phyloP scores from a whole-genome alignment of 2,888 invertebrate genomes.

The Subacronicta megacephala region DNA sequence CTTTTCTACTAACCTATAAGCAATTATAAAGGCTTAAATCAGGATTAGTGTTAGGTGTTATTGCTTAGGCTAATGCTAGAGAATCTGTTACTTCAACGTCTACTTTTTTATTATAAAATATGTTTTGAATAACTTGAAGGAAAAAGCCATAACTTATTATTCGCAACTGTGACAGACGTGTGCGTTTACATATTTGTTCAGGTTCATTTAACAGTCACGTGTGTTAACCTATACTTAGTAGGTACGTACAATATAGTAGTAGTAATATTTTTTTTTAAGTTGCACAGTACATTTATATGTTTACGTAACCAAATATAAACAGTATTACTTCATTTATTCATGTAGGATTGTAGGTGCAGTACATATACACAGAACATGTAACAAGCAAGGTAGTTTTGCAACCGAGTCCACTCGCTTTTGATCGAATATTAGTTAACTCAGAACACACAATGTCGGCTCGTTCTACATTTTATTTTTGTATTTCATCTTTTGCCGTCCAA shows the following conservation, averaged over 20 bases:
- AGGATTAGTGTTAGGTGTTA: too few relatives aligned
- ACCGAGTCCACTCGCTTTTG: constrained; percentile 51
- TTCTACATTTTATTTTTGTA: constrained; percentile 52
- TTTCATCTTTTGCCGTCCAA: constrained; percentile 40
- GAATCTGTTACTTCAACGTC: too few relatives aligned
- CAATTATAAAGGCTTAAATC: too few relatives aligned
- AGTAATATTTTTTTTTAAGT: constrained; percentile 41
- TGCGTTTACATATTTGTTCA: constrained; percentile 41
- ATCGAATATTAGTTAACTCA: constrained; percentile 58
- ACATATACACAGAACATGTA: constrained; percentile 34
- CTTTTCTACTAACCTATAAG: constrained; percentile 9
- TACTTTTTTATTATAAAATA: too few relatives aligned
- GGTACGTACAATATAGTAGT: too few relatives aligned
- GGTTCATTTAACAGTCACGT: constrained; percentile 36
- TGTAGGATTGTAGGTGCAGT: constrained; percentile 17
- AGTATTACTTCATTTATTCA: constrained; percentile 48
- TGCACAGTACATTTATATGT: constrained; percentile 36
- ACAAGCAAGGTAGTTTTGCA: constrained; percentile 50
- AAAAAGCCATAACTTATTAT: constrained; percentile 20
- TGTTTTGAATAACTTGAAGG: neutral
- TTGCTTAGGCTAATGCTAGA: too few relatives aligned
- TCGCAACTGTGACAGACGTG: constrained; percentile 33
- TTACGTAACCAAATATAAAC: constrained; percentile 46
- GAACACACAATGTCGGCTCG: constrained; percentile 47
- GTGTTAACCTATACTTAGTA: too few relatives aligned